Percentiles rank a stretch among this genome's conserved stretches.
These are phyloP conservation scores for Diarsia mendica DNA, from an alignment of 2,888 invertebrate genomes.

Conservation along the genomic window DNA sequence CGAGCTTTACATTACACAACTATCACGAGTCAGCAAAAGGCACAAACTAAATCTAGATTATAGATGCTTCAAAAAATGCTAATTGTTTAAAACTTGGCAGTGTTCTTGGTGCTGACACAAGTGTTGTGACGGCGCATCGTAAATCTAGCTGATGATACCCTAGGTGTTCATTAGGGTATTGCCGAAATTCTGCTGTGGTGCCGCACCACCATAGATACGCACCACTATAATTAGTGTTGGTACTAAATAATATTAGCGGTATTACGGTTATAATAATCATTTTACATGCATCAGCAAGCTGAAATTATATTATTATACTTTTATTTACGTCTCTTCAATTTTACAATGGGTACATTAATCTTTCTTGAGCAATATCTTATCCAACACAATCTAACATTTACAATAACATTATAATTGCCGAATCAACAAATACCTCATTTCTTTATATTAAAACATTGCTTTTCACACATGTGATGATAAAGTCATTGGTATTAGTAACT, in stretches of 20 bases:
- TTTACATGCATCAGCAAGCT: constrained; percentile 14
- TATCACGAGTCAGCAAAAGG: constrained; percentile 24
- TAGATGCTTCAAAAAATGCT: constrained; percentile 17
- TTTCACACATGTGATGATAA: background rate
- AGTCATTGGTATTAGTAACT: background rate
- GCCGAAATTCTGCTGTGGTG: background rate
- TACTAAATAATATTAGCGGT: background rate
- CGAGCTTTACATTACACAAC: constrained; percentile 40
- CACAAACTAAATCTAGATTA: constrained; percentile 20
- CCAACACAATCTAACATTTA: background rate
- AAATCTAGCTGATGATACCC: too few species aligned
- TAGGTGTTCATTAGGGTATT: background rate
- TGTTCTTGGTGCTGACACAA: background rate
- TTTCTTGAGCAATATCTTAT: constrained; percentile 23
- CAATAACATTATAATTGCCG: background rate
- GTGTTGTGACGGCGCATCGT: background rate
- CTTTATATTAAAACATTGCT: constrained; percentile 13
- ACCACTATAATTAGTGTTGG: background rate
- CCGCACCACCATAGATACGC: background rate
- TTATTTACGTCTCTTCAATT: constrained; percentile 5
- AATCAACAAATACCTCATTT: constrained; percentile 8
- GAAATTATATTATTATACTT: background rate
- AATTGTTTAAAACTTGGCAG: constrained; percentile 25
- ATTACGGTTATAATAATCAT: background rate
- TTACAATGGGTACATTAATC: background rate